phyloP scores from a whole-genome alignment of 2,888 invertebrate species.

The Mellilla xanthometata region DNA sequence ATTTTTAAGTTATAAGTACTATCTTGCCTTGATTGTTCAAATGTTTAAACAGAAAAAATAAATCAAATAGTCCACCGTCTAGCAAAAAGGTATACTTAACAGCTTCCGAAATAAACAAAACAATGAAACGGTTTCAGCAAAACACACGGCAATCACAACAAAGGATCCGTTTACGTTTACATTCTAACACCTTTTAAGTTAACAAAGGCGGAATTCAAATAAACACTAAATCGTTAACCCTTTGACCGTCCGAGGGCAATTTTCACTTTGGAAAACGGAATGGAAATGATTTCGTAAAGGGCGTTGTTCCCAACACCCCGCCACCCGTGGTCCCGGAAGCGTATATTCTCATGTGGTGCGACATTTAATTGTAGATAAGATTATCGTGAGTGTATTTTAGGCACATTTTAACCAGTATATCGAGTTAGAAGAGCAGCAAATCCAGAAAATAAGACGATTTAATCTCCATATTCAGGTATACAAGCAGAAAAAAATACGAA shows the following conservation, averaged over 20 bases:
- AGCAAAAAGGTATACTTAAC: constrained; percentile 9
- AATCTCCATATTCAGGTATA: no score
- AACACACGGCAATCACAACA: constrained; percentile 72
- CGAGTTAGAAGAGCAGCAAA: no score
- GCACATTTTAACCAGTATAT: no score
- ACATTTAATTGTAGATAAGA: no score
- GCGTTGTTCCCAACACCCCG: constrained; percentile 48
- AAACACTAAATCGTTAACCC: constrained; percentile 80
- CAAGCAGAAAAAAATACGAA: no score
- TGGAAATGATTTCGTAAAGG: constrained; percentile 76
- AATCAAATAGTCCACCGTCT: no score
- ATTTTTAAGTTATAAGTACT: no score
- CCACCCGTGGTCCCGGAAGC: constrained; percentile 38
- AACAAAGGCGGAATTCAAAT: constrained; percentile 80
- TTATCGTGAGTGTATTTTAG: no score
- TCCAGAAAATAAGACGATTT: no score
- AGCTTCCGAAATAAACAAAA: constrained; percentile 32
- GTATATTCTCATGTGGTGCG: constrained; percentile 38
- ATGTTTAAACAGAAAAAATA: no score
- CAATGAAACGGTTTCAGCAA: constrained; percentile 36
- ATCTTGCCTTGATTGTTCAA: no score
- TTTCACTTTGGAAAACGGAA: constrained; percentile 78
- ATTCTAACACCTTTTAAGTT: constrained; percentile 79
- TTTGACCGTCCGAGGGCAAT: constrained; percentile 79
- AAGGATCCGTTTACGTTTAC: constrained; percentile 77